These are phyloP conservation scores for Scaptomyza hsui DNA, from an alignment of 1,140 invertebrate species.

Conservation along the genomic window DNA sequence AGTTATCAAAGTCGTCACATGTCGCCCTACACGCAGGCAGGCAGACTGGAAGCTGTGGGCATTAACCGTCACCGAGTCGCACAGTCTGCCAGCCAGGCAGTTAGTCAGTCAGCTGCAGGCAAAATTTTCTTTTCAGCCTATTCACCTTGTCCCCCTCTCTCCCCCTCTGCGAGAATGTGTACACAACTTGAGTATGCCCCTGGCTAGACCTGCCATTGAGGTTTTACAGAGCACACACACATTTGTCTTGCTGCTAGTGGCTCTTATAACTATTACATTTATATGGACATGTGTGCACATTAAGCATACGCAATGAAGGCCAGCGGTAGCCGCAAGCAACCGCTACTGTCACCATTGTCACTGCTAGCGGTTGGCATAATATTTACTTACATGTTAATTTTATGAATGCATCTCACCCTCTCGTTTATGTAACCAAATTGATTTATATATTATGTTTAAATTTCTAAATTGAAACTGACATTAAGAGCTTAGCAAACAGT, in stretches of 20 bases:
- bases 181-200: constrained; percentile 43
- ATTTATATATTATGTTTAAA: constrained; percentile 73
- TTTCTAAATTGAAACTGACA: constrained; percentile 57
- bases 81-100: constrained; percentile 38
- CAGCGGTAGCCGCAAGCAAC: constrained; percentile 42
- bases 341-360: constrained; percentile 39
- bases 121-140: constrained; percentile 10
- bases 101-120: constrained; percentile 40
- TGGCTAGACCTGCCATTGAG: constrained; percentile 61
- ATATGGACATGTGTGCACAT: constrained; percentile 74
- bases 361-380: constrained; percentile 59
- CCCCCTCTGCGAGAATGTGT: constrained; percentile 1
- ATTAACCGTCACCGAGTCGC: constrained; percentile 19
- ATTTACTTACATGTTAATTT: constrained; percentile 68
- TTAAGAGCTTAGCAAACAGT: constrained; percentile 47
- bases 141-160: background rate
- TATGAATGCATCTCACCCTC: constrained; percentile 19
- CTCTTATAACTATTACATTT: constrained; percentile 74
- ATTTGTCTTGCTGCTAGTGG: constrained; percentile 17
- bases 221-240: constrained; percentile 58
- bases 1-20: constrained; percentile 74
- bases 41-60: background rate
- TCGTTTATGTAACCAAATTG: constrained; percentile 70
- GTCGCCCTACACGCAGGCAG: constrained; percentile 41
- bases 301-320: constrained; percentile 70